Conservation (phyloP, 64 coral and sea anemone genomes). For the Actinia tenebrosa region DNA sequence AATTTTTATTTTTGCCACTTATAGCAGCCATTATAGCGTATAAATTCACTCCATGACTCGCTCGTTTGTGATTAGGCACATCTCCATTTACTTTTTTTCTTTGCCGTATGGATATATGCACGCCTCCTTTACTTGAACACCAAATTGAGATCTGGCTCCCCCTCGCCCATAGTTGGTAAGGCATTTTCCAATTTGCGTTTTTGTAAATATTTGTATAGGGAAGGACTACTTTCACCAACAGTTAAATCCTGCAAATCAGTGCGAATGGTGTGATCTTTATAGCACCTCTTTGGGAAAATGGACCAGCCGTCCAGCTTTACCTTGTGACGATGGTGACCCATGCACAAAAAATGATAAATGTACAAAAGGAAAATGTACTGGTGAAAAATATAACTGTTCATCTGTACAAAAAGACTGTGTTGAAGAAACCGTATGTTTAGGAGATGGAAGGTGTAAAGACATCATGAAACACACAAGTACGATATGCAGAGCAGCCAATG, state of each 20-base stretch:
- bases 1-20: too few species aligned
- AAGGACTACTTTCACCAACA: constrained; percentile 67
- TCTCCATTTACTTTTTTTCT: too few species aligned
- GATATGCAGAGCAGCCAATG: constrained; percentile 62
- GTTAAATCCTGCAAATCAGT: constrained; percentile 72
- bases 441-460: constrained; percentile 71
- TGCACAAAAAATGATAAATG: constrained; percentile 84
- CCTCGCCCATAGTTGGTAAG: not conserved
- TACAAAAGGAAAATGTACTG: constrained; percentile 36
- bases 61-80: too few species aligned
- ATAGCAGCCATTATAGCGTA: too few species aligned
- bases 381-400: constrained; percentile 66
- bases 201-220: constrained; percentile 24
- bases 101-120: too few species aligned
- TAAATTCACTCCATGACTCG: too few species aligned
- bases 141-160: not conserved
- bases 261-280: constrained; percentile 86
- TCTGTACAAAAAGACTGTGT: constrained; percentile 66
- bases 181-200: not conserved
- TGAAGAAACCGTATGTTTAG: constrained; percentile 62
- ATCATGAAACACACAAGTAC: constrained; percentile 48
- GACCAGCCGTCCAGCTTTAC: constrained; percentile 54
- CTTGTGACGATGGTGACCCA: constrained; percentile 62
- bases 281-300: constrained; percentile 42
- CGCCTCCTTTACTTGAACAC: too few species aligned